Evolutionary conservation across 2,797 vertebrate genomes (phyloP).

Genomic region (Clarias pachynema): DNA sequence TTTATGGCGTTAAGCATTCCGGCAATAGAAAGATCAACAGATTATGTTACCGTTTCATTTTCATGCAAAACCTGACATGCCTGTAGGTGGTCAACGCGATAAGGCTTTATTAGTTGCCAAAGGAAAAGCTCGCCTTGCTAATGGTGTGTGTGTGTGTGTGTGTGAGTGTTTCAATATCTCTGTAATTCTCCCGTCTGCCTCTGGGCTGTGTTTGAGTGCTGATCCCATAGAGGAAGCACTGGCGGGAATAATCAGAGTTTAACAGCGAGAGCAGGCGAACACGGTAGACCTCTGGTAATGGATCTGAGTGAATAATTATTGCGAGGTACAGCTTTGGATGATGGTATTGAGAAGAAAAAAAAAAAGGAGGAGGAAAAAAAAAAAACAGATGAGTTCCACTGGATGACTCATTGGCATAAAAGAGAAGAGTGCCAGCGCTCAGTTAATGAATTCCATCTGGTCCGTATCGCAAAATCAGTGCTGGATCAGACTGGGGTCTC

Average conservation of each 20-base stretch:
- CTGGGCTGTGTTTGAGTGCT: constrained; percentile 57
- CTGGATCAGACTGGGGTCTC: constrained; percentile 47
- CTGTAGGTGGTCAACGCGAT: constrained; percentile 38
- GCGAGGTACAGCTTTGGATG: constrained; percentile 76
- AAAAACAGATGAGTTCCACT: constrained; percentile 62
- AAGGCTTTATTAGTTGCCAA: constrained; percentile 26
- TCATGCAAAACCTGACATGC: constrained; percentile 36
- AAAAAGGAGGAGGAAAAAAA: constrained; percentile 56
- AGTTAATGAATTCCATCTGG: constrained; percentile 82
- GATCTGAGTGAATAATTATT: constrained; percentile 84
- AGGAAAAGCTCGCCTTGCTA: constrained; percentile 13
- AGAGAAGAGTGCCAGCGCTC: constrained; percentile 73
- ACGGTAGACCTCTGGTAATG: constrained; percentile 79
- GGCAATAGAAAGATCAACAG: constrained; percentile 29
- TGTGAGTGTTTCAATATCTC: constrained; percentile 16
- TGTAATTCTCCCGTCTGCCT: constrained; percentile 68
- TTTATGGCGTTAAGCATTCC: constrained; percentile 19
- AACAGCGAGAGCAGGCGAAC: constrained; percentile 74
- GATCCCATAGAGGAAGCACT: constrained; percentile 66
- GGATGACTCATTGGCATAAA: constrained; percentile 75
- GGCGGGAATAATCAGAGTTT: constrained; percentile 76
- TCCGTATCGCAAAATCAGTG: constrained; percentile 64
- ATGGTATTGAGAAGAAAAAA: constrained; percentile 72
- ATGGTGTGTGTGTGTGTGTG: constrained; percentile 29
- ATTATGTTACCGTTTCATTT: constrained; percentile 25